phyloP scores from a whole-genome alignment of 1,140 invertebrate genomes.

The Brachionus manjavacas region DNA sequence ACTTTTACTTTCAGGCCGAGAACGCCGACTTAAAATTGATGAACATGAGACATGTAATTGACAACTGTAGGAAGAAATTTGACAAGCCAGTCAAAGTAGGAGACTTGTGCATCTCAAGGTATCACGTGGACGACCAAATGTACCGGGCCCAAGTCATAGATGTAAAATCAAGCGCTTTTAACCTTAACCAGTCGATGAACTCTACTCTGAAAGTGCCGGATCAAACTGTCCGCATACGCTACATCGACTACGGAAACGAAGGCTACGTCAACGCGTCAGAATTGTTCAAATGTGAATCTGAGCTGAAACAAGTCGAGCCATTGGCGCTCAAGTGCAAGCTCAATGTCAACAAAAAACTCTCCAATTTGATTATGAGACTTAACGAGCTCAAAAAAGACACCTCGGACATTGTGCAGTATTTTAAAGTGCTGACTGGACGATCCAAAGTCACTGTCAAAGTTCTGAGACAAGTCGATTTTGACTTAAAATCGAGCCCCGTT shows the following conservation, averaged over 20 bases:
- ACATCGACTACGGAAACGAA: slow-evolving; percentile 27
- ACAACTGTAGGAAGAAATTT: background rate
- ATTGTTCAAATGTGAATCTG: background rate
- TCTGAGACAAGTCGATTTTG: background rate
- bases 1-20: slow-evolving; percentile 27
- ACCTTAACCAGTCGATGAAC: slow-evolving; percentile 16
- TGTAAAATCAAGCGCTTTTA: background rate
- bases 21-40: slow-evolving; percentile 22
- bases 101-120: background rate
- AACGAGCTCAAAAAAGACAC: background rate
- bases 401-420: background rate
- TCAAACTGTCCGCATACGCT: background rate
- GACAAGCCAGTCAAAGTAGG: background rate
- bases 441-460: slow-evolving; percentile 13
- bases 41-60: slow-evolving; percentile 30
- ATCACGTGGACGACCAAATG: slow-evolving; percentile 5
- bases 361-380: background rate
- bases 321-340: slow-evolving; percentile 6
- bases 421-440: slow-evolving; percentile 1
- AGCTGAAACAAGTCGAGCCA: background rate
- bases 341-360: background rate
- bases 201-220: background rate
- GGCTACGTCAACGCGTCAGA: background rate
- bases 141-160: slow-evolving; percentile 18
- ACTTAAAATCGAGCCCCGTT: background rate